Evolutionary conservation across 2,888 invertebrate genomes (phyloP).

Genomic region (Arrhopalites spinosus): DNA sequence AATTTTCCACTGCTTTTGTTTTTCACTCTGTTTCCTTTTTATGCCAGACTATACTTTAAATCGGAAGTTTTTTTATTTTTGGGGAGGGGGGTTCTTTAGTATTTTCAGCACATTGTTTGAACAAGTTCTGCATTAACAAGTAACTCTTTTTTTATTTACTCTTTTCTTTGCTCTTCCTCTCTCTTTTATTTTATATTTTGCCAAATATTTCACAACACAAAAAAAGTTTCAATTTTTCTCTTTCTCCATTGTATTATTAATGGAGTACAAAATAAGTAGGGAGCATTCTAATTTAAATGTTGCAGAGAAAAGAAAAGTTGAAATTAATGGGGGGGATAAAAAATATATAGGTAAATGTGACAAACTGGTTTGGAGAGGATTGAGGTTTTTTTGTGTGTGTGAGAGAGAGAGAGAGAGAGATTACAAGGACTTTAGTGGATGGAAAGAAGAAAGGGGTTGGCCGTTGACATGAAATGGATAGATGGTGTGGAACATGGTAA

Average conservation of each 20-base stretch:
- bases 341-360: not conserved
- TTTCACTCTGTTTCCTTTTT: not conserved
- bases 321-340: too few species aligned
- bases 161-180: not conserved
- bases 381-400: not conserved
- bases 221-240: too few species aligned
- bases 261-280: too few species aligned
- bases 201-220: too few species aligned
- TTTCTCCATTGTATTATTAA: too few species aligned
- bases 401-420: not conserved
- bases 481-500: slow-evolving; percentile 4
- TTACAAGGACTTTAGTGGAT: not conserved
- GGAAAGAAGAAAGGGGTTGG: not conserved
- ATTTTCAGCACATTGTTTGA: not conserved
- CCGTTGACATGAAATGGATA: slow-evolving; percentile 16
- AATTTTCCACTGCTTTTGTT: slow-evolving; percentile 15
- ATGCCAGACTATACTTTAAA: not conserved
- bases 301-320: too few species aligned
- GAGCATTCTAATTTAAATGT: too few species aligned
- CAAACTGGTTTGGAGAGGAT: not conserved
- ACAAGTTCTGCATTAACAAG: slow-evolving; percentile 5
- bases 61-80: not conserved
- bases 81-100: too few species aligned
- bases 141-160: not conserved
- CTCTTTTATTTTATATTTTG: too few species aligned